Conservation (phyloP, 2,888 invertebrate species). For the Diplazon laetatorius region DNA sequence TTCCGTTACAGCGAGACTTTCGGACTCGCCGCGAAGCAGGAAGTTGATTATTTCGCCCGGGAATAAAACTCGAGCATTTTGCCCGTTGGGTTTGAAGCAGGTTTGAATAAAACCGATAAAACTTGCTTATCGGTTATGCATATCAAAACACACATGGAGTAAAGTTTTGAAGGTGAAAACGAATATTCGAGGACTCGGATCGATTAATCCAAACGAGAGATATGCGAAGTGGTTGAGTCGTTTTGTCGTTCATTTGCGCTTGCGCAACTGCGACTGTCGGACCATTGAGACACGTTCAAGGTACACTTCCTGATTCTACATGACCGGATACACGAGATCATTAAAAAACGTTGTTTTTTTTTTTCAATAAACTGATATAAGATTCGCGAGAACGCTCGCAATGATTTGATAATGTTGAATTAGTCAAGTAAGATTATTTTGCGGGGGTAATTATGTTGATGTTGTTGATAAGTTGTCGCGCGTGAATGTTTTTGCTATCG, state of each 20-base stretch:
- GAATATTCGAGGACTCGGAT: slow-evolving; percentile 23
- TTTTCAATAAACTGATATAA: too few species aligned
- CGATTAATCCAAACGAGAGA: slow-evolving; percentile 22
- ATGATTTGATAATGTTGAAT: background rate
- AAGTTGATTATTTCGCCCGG: slow-evolving; percentile 36
- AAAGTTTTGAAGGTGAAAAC: background rate
- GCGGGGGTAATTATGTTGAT: background rate
- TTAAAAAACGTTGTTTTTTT: background rate
- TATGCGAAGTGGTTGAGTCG: background rate
- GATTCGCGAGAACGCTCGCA: background rate
- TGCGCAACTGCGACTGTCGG: background rate
- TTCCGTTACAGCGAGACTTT: slow-evolving; percentile 55
- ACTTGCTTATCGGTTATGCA: background rate
- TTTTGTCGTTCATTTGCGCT: slow-evolving; percentile 3
- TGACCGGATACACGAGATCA: background rate
- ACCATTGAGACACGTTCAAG: too few species aligned
- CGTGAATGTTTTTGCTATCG: background rate
- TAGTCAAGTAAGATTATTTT: background rate
- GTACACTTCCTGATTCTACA: slow-evolving; percentile 17
- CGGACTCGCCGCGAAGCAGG: slow-evolving; percentile 58
- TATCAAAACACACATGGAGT: background rate
- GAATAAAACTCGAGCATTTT: slow-evolving; percentile 12
- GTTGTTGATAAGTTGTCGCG: background rate
- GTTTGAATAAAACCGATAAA: slow-evolving; percentile 36
- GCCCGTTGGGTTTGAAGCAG: slow-evolving; percentile 52